Evolutionary conservation across 2,888 invertebrate genomes (phyloP), one percentile per base, ranked within the genome.

Genomic region (Phaedon cochleariae): DNA sequence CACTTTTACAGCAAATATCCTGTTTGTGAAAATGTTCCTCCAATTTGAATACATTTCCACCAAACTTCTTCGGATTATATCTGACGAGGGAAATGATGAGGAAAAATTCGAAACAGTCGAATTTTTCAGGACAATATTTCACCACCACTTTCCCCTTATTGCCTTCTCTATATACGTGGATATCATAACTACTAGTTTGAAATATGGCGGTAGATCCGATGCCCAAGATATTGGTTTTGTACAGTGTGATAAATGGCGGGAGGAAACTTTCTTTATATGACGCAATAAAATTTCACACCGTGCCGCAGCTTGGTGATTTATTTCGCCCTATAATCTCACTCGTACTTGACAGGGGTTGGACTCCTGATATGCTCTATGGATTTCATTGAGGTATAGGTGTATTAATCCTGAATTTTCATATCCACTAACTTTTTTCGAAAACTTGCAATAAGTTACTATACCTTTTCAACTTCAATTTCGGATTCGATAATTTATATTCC

Each of bases 261-360:
- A 52, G 59, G 63, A 69, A 73, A 73, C 70, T 74, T 73, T 73
- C 73, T 75, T 74, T 76, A 77, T 76, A 71, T 74, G 70, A 69
- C 67, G 74, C 77, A 72, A 77, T 77, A 76, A 77, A 76, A 77
- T 77, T 75, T 76, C 77, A 76, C 74, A 76, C 73, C 69, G 68
- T 70, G 72, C 71, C 59, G 68, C 66, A 60, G 69, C 67, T 67
- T 59, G 26, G 20, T 65, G 65, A 65, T 65, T 65, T 62, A 65
- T 65, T 46, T 46, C 15, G 45, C 22, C 26, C 37, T 17, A 18
- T 57, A 57, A 57, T 21, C 55, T 21, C 15, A 22, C 41, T 7
- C 21, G 21, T 22, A 53, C 52, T 60, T 41, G 48, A 55, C 15
- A n/a, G 22, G 41, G 31, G 46, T 10, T 62, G 12, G 29, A 34